Percentiles rank a stretch among this genome's conserved stretches.
Evolutionary conservation across 2,888 invertebrate species (phyloP).

Genomic region (Plemyria rubiginata): DNA sequence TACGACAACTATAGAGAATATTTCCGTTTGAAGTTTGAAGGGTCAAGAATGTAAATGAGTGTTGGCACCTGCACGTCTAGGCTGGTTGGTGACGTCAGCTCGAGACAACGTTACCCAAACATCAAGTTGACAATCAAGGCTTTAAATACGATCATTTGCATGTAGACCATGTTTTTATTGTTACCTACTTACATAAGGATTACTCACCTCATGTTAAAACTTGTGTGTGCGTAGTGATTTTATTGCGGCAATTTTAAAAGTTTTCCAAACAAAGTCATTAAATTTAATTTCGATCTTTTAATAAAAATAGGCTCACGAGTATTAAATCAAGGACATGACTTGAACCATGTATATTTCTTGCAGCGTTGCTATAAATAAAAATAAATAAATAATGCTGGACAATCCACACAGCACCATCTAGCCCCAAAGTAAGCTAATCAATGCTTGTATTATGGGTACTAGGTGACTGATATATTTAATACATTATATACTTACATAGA

Average conservation of each 20-base stretch:
- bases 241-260: neutral
- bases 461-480: no score
- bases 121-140: slow-evolving; percentile 54
- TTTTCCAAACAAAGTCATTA: neutral
- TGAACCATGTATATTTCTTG: no score
- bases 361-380: no score
- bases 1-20: slow-evolving; percentile 37
- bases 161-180: slow-evolving; percentile 12
- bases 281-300: neutral
- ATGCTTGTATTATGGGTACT: no score
- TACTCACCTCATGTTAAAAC: slow-evolving; percentile 1
- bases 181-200: neutral
- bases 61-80: slow-evolving; percentile 79
- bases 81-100: slow-evolving; percentile 67
- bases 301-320: neutral
- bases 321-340: no score
- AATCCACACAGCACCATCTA: no score
- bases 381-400: no score
- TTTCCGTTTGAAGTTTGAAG: slow-evolving; percentile 41
- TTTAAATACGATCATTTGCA: slow-evolving; percentile 17
- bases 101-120: slow-evolving; percentile 49
- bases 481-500: no score
- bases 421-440: no score
- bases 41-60: slow-evolving; percentile 70
- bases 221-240: neutral